These are phyloP conservation scores for Trichopria drosophilae DNA, from an alignment of 2,888 invertebrate species.

Conservation along the genomic window DNA sequence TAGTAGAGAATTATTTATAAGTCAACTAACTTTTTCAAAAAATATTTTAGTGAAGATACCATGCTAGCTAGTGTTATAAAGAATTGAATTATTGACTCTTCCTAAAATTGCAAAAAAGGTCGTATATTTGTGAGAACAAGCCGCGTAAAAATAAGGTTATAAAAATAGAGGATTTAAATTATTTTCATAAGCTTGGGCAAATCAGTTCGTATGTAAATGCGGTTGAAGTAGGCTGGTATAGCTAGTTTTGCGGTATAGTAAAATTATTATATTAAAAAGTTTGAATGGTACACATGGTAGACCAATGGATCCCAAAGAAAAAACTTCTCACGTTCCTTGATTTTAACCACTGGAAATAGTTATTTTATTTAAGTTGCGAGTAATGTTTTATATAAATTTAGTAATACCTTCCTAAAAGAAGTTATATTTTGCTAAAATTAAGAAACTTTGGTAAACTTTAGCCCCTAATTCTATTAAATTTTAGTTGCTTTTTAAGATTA, in stretches of 20 bases:
- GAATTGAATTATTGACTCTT: constrained; percentile 21
- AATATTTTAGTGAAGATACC: too few relatives aligned
- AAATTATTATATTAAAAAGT: constrained; percentile 24
- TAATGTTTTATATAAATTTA: too few relatives aligned
- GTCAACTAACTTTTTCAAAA: too few relatives aligned
- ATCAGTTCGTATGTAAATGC: constrained; percentile 22
- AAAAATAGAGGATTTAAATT: constrained; percentile 25
- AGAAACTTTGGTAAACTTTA: too few relatives aligned
- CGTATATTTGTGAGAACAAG: too few relatives aligned
- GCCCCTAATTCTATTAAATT: too few relatives aligned
- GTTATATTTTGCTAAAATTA: too few relatives aligned
- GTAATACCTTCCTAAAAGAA: too few relatives aligned
- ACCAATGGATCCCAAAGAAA: constrained; percentile 14
- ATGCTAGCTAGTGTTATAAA: constrained; percentile 17
- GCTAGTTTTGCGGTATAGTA: constrained; percentile 22
- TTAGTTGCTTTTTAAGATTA: too few relatives aligned
- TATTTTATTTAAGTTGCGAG: too few relatives aligned
- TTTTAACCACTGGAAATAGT: too few relatives aligned
- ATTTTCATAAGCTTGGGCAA: constrained; percentile 18
- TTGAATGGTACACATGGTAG: constrained; percentile 21
- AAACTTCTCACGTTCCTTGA: constrained; percentile 6
- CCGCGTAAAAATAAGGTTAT: constrained; percentile 20
- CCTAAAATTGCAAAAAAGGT: constrained; percentile 17
- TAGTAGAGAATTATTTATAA: too few relatives aligned
- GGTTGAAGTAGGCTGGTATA: constrained; percentile 16